Evolutionary conservation across 2,797 vertebrate genomes (phyloP), one percentile per base, ranked within the genome.

Genomic region (Danionella dracula): DNA sequence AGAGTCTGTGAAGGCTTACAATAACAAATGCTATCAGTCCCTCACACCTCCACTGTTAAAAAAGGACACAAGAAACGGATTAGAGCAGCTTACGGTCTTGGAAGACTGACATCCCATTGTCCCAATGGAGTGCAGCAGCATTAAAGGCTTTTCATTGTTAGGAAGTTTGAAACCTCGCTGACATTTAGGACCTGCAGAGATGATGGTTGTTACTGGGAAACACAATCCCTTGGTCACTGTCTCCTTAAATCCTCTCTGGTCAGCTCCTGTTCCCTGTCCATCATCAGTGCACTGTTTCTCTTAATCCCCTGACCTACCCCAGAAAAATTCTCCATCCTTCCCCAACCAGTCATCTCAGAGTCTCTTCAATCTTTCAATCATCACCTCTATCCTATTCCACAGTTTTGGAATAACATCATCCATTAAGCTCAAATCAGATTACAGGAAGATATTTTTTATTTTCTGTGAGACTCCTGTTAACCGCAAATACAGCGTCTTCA

Each of bases 101-200:
- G 49, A 69, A 53, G 61, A 55, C 20, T 38, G 50, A 65, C 35
- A 74, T 48, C 34, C 67, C 61, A 44, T 16, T 44, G 8, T 42
- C 17, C 12, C 38, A 46, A 64, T 46, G 71, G 69, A 62, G 76
- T 41, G 74, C 76, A 71, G 64, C 38, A 37, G 42, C 29, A 56
- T 48, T 42, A 17, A 71, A 68, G 75, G 83, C 80, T 84, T 84
- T 76, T 82, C 82, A 86, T 85, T 84, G 84, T 87, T 78, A 78
- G 77, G 77, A 77, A 85, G 84, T 86, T 87, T 80, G 86, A 86
- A 88, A 83, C 81, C 83, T 68, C 23, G 73, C 2, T 87, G 87
- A 88, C 86, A 87, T 88, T 90, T 88, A 76, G 66, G 58, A 16
- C 61, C 64, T 54, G 55, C 21, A 38, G 68, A 81, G 82, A 83